A percentile compares a stretch with the other conserved stretches of the same genome.
These are phyloP conservation scores for Torymus tubicola DNA, from an alignment of 2,888 invertebrate species.

Conservation along the genomic window DNA sequence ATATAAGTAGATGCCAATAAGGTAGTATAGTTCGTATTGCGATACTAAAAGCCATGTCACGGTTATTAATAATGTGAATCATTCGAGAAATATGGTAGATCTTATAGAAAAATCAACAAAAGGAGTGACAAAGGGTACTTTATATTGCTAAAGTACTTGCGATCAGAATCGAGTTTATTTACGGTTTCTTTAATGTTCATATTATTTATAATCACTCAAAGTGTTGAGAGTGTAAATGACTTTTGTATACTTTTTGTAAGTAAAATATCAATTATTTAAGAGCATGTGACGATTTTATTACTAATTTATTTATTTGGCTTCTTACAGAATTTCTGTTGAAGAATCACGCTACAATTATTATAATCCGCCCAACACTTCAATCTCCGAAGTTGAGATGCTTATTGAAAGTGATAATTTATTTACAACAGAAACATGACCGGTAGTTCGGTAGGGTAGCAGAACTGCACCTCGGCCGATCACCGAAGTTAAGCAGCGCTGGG, in stretches of 20 bases:
- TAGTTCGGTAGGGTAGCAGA: no score
- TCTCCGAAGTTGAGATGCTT: background rate
- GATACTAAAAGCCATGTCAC: constrained; percentile 65
- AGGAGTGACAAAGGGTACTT: constrained; percentile 73
- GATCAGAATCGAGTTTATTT: constrained; percentile 78
- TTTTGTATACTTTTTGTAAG: constrained; percentile 78
- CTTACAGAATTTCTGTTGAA: constrained; percentile 81
- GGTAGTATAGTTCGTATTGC: no score
- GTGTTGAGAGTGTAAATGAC: constrained; percentile 82
- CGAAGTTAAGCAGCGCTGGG: no score
- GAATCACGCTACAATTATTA: constrained; percentile 68
- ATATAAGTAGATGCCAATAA: no score
- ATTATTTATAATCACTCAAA: constrained; percentile 80
- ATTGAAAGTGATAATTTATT: constrained; percentile 25
- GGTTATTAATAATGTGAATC: constrained; percentile 60
- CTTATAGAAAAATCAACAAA: constrained; percentile 75
- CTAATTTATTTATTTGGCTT: constrained; percentile 37
- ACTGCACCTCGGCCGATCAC: no score
- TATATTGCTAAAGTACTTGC: constrained; percentile 77
- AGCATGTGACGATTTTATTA: no score
- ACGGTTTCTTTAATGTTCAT: constrained; percentile 75
- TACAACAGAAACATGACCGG: no score
- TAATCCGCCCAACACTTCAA: background rate
- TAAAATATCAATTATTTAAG: constrained; percentile 22
- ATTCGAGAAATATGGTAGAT: constrained; percentile 60